Percentiles rank a stretch among this genome's conserved stretches.
Evolutionary conservation across 1,140 invertebrate genomes (phyloP).

Genomic region (Drosophila elegans): DNA sequence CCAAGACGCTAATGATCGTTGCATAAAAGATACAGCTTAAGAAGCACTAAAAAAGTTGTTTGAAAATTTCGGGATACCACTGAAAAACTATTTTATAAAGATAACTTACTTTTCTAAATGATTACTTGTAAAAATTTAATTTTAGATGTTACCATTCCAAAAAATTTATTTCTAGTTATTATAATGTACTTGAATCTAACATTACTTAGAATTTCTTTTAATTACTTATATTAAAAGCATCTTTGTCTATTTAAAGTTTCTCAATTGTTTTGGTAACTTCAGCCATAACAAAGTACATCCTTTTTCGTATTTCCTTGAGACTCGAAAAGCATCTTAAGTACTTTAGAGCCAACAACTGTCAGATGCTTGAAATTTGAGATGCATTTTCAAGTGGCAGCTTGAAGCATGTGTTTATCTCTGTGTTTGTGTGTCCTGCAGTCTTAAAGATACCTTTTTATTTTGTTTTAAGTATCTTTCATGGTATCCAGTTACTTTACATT

Average conservation of each 20-base stretch:
- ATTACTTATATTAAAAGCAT: too few relatives aligned
- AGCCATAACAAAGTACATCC: conserved; percentile 4
- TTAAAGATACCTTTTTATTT: neutral
- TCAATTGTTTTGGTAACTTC: neutral
- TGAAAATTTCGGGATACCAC: neutral
- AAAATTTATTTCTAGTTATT: too few relatives aligned
- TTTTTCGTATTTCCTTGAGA: neutral
- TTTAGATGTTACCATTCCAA: too few relatives aligned
- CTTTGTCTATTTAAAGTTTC: too few relatives aligned
- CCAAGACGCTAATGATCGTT: conserved; percentile 13
- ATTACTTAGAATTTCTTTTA: too few relatives aligned
- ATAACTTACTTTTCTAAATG: too few relatives aligned
- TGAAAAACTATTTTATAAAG: neutral
- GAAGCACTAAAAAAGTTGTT: neutral
- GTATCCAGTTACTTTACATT: conserved; percentile 5
- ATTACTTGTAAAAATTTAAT: too few relatives aligned
- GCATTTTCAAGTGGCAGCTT: conserved; percentile 8
- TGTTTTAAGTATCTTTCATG: neutral
- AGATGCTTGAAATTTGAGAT: conserved; percentile 15
- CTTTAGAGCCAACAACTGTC: conserved; percentile 5
- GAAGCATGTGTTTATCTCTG: neutral
- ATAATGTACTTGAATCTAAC: too few relatives aligned
- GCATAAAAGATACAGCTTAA: conserved; percentile 5
- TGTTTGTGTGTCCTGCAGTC: conserved; percentile 8
- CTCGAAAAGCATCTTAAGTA: conserved; percentile 1